Base-by-base conservation (phyloP, 2,888 invertebrate species). In the Drosophila meridiana region DNA sequence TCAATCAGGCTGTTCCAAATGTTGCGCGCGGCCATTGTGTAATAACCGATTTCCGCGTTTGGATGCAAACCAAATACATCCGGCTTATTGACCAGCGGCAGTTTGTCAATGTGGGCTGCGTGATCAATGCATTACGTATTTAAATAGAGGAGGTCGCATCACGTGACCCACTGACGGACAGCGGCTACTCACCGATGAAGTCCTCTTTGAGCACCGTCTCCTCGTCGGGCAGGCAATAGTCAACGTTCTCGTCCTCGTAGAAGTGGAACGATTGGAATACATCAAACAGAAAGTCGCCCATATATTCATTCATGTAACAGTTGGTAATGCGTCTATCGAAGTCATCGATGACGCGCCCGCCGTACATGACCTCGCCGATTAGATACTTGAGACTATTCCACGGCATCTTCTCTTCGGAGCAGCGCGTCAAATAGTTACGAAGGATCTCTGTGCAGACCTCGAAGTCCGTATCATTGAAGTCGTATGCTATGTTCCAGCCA, bases 11-110 rank as follows among this genome's bases (percentile, higher is more conserved):
- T 95, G 50, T 93, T 94, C 98, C 98, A 98, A 94, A 98, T 97
- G 91, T 96, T 96, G 82, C 96, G 95, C 11, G 97, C 96, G 0
- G 97, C 96, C 92, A 96, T 96, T 62, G 97, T 97, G 93, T 98
- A 98, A 94, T 98, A 98, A 8, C 97, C 97, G 91, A 98, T 98
- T 94, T 98, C 98, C 0, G 98, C 98, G 94, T 98, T 98, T n/a
- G 97, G 96, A 93, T 98, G 98, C 58, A 98, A 94, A 9, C 98
- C 98, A 94, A 98, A 98, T 64, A 98, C 97, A 92, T 97, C 97
- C 3, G 98, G 98, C 13, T 96, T 96, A 93, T 98, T 98, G 28
- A 96, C 95, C 69, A 98, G 93, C 0, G 98, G 98, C 47, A 98
- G 94, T 55, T 94, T 94, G 91, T 98, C 97, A 87, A 98, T 96